Conservation (phyloP, 2,888 invertebrate species). For the Sycophila texana region DNA sequence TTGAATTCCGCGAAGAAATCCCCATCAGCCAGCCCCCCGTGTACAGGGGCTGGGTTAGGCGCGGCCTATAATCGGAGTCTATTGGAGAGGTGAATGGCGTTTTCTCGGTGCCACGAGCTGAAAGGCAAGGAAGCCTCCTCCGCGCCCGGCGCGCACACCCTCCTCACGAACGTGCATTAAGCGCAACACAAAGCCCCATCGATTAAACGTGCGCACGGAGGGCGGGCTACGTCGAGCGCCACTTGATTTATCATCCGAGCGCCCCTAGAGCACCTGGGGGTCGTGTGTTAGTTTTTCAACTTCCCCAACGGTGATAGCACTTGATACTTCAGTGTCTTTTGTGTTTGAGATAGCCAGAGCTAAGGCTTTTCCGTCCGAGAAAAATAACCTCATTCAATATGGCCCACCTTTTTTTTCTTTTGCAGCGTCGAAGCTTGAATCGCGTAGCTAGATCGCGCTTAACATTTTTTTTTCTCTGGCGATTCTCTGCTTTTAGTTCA, state of each 20-base stretch:
- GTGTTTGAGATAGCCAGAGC: not conserved
- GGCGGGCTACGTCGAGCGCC: not conserved
- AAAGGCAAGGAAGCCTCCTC: slow-evolving; percentile 15
- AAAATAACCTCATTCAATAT: slow-evolving; percentile 32
- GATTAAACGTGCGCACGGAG: slow-evolving; percentile 23
- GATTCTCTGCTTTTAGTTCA: no score
- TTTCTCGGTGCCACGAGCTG: not conserved
- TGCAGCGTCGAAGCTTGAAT: no score
- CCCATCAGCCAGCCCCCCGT: not conserved
- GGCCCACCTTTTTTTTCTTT: slow-evolving; percentile 5
- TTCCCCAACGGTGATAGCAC: slow-evolving; percentile 25
- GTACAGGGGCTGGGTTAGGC: not conserved
- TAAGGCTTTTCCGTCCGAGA: slow-evolving; percentile 7
- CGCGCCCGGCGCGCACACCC: not conserved
- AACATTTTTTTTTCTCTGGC: no score
- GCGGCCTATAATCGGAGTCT: slow-evolving; percentile 18
- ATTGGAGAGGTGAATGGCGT: slow-evolving; percentile 17
- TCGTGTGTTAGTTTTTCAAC: slow-evolving; percentile 40
- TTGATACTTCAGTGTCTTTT: slow-evolving; percentile 51
- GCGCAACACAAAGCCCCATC: slow-evolving; percentile 45
- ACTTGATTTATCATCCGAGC: slow-evolving; percentile 51
- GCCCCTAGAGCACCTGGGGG: not conserved
- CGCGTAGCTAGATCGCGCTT: no score
- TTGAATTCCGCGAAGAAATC: not conserved
- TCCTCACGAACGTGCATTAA: slow-evolving; percentile 32